Evolutionary conservation across 2,797 vertebrate genomes (phyloP), one percentile per base, ranked within the genome.

Genomic region (Aphelocoma californica): DNA sequence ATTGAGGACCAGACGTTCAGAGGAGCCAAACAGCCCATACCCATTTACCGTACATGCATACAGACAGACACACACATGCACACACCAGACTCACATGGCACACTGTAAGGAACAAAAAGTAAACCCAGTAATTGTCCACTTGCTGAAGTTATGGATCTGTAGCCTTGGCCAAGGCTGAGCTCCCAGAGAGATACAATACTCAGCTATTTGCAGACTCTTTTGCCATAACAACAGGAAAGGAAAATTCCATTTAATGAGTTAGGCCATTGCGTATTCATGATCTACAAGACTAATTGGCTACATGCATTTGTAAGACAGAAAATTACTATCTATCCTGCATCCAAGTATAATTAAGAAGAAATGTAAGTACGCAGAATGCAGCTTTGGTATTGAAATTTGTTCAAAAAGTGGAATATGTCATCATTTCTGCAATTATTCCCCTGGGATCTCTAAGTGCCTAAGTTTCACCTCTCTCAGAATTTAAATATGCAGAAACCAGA

Each of bases 401-500:
- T 86, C 81, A 90, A 93, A 74, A 88, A 93, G n/a, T 61, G 40
- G 90, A 95, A 85, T 92, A 94, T 93, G 94, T 86, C 94, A 94
- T 92, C 32, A 95, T 94, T 95, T 88, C 95, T 94, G 82, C 75
- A 90, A 95, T 91, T 88, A 93, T 83, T 95, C 95, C 92, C 94
- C 74, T 88, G 96, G 86, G 94, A 96, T 95, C 83, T 80, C 74
- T 81, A 93, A 92, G 86, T 94, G 88, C 83, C 61, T 82, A 84
- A 88, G 90, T 92, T 96, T 94, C 90, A 94, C 86, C 95, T 64
- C 86, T 90, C 58, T 91, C 75, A 93, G 77, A 91, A 96, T 88
- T 92, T 94, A 93, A 96, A 96, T 97, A 96, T 88, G 93, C 77
- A 93, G 89, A 94, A 96, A 91, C 51, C 80, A 97, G 92, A 94